These are phyloP conservation scores for Biston betularia DNA, from an alignment of 2,888 invertebrate species.

Conservation along the genomic window DNA sequence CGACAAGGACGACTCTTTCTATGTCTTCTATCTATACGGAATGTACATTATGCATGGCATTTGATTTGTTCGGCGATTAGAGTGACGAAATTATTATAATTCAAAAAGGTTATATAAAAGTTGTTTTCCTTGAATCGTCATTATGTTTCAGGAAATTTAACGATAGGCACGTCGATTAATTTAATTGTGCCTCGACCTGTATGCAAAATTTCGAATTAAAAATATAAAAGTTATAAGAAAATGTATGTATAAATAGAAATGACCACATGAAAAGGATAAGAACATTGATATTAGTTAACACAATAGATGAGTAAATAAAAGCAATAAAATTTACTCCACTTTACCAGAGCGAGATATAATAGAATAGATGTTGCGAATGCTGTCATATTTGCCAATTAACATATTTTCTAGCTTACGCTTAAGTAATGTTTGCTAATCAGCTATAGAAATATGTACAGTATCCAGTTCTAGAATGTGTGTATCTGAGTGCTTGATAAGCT, in stretches of 20 bases:
- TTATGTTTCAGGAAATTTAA: conserved; percentile 67
- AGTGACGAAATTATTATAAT: conserved; percentile 79
- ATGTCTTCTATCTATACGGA: conserved; percentile 74
- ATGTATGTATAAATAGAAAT: background rate
- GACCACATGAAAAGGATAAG: conserved; percentile 14
- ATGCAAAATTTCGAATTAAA: conserved; percentile 29
- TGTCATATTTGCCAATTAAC: conserved; percentile 46
- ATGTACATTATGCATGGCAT: conserved; percentile 80
- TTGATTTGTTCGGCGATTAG: conserved; percentile 74
- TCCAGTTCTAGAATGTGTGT: conserved; percentile 47
- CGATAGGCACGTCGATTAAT: conserved; percentile 50
- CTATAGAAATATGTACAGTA: conserved; percentile 50
- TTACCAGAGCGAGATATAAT: conserved; percentile 6
- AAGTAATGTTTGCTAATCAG: conserved; percentile 56
- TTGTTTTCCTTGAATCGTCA: conserved; percentile 78
- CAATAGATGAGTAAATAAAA: conserved; percentile 3
- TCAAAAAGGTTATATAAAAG: conserved; percentile 77
- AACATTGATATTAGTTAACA: conserved; percentile 26
- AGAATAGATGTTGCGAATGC: conserved; percentile 16
- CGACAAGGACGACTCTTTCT: conserved; percentile 85
- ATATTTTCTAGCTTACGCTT: conserved; percentile 51
- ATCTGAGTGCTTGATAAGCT: conserved; percentile 50
- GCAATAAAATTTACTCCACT: background rate
- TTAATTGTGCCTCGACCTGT: conserved; percentile 45
- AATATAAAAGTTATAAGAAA: conserved; percentile 1